Percentiles rank a stretch among this genome's conserved stretches.
Conservation (phyloP, 1,140 invertebrate genomes). For the Trachelipus rathkii region DNA sequence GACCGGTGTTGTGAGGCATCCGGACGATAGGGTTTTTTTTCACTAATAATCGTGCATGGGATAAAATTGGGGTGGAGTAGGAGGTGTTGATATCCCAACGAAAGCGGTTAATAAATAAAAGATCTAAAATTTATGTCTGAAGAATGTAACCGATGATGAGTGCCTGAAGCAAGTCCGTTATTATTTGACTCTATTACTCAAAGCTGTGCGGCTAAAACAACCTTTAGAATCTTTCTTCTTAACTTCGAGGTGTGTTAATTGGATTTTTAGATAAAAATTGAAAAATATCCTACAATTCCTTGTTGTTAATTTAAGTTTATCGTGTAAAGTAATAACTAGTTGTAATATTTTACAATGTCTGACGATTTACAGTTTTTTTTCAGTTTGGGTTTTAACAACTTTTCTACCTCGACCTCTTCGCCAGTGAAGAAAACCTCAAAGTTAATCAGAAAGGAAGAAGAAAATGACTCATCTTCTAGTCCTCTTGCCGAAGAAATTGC, state of each 20-base stretch:
- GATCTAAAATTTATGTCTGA: no score
- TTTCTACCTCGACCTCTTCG: neutral
- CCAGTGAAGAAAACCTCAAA: neutral
- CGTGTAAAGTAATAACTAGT: neutral
- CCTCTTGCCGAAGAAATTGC: neutral
- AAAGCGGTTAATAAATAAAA: no score
- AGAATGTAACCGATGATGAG: conserved; percentile 14
- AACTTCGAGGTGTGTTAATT: neutral
- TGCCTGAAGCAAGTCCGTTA: neutral
- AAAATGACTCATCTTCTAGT: no score
- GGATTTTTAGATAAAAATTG: neutral
- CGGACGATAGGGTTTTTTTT: no score
- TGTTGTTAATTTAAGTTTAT: neutral
- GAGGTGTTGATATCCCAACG: no score
- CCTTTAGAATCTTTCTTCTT: neutral
- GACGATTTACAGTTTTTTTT: neutral
- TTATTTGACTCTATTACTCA: neutral
- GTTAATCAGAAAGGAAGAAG: neutral
- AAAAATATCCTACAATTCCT: neutral
- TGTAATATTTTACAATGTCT: neutral
- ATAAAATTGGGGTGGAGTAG: no score
- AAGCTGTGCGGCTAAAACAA: neutral
- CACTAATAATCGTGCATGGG: no score
- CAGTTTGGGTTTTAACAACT: neutral
- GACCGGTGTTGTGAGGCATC: no score